Base-by-base conservation (phyloP, 2,797 vertebrate genomes). In the Acanthurus leucopareius region DNA sequence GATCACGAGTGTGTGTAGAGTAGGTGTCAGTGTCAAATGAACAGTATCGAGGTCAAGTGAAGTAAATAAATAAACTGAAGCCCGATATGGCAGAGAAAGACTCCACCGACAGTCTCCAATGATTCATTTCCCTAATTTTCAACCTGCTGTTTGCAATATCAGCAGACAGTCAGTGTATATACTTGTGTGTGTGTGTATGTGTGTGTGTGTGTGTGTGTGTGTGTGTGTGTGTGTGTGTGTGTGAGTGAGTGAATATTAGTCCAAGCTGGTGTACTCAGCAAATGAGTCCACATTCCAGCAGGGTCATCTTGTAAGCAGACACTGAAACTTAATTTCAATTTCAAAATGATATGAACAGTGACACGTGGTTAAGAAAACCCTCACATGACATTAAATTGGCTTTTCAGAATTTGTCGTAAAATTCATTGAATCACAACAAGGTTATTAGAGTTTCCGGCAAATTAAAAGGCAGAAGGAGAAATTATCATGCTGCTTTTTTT, bases 121-220 rank as follows among this genome's bases (percentile, higher is more conserved):
- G 77, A 87, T 80, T 86, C 15, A 88, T 79, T 69, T 76, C 42
- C 16, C 40, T 80, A 79, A 86, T 80, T 83, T 86, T 75, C 77
- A 75, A 74, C 85, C 79, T 71, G 85, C 84, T 84, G 85, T 51
- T 57, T 87, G 64, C 19, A 73, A 70, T 58, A 86, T 78, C 58
- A 81, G 68, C 61, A 49, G 35, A 68, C 61, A 32, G 28, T 32
- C 28, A 32, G 28, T 32, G 28, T 32, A 4, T 32, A 32, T 32
- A 32, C 28, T 32, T 75, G 15, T 45, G 16, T 3, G 65, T 22
- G 35, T 38, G 62, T 54, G 78, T 64, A 64, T 54, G 45, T 61
- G 42, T 32, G 59, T 66, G 76, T 69, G 74, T 73, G 49, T 78
- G 73, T 75, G 49, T 67, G 73, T 45, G 16, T 3, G 65, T 22